Evolutionary conservation across 2,797 vertebrate species (phyloP), one percentile per base, ranked within the genome.

Genomic region (Knipowitschia caucasica): DNA sequence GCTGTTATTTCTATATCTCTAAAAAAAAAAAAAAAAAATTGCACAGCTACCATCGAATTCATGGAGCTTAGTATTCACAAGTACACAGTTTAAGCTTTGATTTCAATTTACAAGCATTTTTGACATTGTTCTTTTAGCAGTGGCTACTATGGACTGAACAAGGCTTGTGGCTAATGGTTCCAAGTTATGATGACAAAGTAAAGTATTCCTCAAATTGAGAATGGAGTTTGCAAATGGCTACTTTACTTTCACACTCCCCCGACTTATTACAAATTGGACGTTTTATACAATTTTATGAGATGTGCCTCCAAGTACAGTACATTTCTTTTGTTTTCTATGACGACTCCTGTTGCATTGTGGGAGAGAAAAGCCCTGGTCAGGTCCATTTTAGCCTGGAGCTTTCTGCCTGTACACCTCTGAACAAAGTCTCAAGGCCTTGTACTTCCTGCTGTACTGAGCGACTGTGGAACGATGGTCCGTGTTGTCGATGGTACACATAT

Each of bases 401-500:
- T 66, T 79, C 61, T 81, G 67, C 71, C 71, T 76, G 75, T 62
- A 62, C 67, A 63, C 79, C 69, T 73, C 74, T 65, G 67, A 75
- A 73, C 73, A 68, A 62, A 35, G 77, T 83, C 69, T 77, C 69
- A 82, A 74, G 74, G 78, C 83, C 77, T 86, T 82, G 76, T 84
- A 64, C 70, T 67, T 78, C 63, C 71, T 83, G 73, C 73, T 85
- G 80, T 85, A 64, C 36, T 54, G 62, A 78, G 43, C 55, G 62
- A 78, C 78, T 75, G 62, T 31, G 47, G 67, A 55, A 65, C 34
- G 56, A 71, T 47, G 68, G 59, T 52, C 69, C 26, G 68, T 78
- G 63, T 78, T 73, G 76, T 60, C 68, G 77, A 59, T 54, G 20
- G 60, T 62, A 55, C 72, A 69, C 58, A 62, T 30, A 10, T 30